These are phyloP conservation scores for Sorex maritimensis DNA, from an alignment of 2,797 vertebrate genomes.

Conservation along the genomic window DNA sequence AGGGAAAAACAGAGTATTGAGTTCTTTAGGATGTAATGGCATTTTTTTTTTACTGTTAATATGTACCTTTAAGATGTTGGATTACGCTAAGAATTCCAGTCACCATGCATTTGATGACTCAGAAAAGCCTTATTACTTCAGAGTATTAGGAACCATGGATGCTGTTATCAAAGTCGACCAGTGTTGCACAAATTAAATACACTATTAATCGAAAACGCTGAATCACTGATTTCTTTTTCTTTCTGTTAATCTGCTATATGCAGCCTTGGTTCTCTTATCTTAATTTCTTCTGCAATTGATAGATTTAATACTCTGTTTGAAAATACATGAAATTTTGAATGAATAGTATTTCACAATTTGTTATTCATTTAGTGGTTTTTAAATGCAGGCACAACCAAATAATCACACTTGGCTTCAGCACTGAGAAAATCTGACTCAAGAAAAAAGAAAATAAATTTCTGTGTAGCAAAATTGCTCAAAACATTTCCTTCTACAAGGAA, in stretches of 20 bases:
- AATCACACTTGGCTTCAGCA: neutral
- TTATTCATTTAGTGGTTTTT: constrained; percentile 8
- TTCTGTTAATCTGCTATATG: constrained; percentile 35
- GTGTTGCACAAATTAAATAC: constrained; percentile 38
- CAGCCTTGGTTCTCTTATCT: neutral
- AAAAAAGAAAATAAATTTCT: neutral
- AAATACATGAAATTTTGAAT: constrained; percentile 51
- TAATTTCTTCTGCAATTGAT: neutral
- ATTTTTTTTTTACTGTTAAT: neutral
- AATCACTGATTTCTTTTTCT: constrained; percentile 39
- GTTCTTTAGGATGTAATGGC: neutral
- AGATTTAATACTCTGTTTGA: constrained; percentile 25
- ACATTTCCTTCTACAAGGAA: neutral
- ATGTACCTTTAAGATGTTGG: neutral
- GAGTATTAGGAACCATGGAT: constrained; percentile 3
- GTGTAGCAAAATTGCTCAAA: neutral
- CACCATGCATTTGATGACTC: neutral
- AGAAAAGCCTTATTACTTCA: neutral
- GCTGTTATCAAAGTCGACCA: constrained; percentile 11
- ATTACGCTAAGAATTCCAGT: neutral
- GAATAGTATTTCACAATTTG: constrained; percentile 1
- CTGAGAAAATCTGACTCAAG: neutral
- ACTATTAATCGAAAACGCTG: constrained; percentile 37
- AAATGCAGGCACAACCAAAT: neutral
- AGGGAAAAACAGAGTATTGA: neutral